Base-by-base conservation (phyloP, 2,888 invertebrate genomes). In the Deilephila porcellus region DNA sequence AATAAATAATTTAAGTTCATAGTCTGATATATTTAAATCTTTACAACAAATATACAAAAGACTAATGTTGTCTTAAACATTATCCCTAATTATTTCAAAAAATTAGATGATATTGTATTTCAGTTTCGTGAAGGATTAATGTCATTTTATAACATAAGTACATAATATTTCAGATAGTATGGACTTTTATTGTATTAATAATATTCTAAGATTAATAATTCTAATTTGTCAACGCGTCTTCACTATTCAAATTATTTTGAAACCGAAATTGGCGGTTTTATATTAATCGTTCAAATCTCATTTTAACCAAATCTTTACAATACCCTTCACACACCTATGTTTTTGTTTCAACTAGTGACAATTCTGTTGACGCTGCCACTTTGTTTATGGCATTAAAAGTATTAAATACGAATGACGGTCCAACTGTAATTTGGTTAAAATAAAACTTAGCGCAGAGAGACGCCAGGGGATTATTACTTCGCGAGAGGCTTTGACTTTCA, bases 401-500 rank as follows among this genome's bases (percentile, higher is more conserved):
- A 67, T 67, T 67, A 67, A 64, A 67, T 52, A 25, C 67, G 67
- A 67, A 67, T 67, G 67, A 59, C 56, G 60, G 64, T 80, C 79
- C 78, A 82, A 83, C 81, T 81, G 84, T 83, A 84, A 86, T 85
- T 85, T 83, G 77, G 83, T 85, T 85, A 84, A 81, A 86, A 86
- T 86, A 83, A 86, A 86, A 89, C 85, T 85, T 86, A 83, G 80
- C 79, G 81, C 82, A 81, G 81, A 84, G 86, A 84, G 84, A 83
- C 86, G 85, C 80, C 82, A 77, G 82, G 83, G 86, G 87, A 89
- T 90, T 88, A 89, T 88, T 67, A 67, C 67, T 67, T 67, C 81
- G 84, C 81, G 82, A 84, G 85, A 85, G 85, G 86, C 89, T 89
- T 88, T 89, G 89, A 89, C 90, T 89, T 87, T 88, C 84, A 87